phyloP scores from a whole-genome alignment of 2,797 vertebrate genomes.

The Cephalopachus bancanus region DNA sequence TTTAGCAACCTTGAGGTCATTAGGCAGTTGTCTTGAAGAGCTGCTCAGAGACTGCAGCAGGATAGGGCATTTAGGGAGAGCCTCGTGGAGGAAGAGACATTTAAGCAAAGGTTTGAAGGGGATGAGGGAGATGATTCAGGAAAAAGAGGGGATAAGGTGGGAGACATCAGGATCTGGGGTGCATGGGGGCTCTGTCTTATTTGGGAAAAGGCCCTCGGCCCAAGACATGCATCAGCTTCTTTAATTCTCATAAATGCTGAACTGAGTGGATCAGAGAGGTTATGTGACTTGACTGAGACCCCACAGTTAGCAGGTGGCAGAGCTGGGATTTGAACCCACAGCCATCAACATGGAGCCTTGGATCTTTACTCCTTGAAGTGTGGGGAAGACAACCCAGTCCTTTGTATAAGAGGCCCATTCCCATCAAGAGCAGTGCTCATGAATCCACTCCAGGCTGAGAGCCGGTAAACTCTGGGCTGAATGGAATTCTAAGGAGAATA shows the following conservation, averaged over 20 bases:
- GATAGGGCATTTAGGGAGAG: neutral
- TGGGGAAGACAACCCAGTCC: neutral
- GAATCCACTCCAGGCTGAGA: neutral
- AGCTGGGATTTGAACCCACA: neutral
- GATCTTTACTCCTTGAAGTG: neutral
- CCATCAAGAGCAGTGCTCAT: neutral
- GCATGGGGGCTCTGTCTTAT: fast-evolving
- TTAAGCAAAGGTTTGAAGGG: neutral
- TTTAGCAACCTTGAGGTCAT: neutral
- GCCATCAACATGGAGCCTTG: no score
- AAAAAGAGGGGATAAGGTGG: neutral
- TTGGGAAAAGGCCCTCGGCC: neutral
- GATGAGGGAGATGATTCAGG: neutral
- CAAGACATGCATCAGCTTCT: neutral
- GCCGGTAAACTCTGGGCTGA: neutral
- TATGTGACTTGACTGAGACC: neutral
- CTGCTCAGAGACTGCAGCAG: neutral
- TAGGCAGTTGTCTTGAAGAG: neutral
- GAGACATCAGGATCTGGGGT: neutral
- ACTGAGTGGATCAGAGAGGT: neutral
- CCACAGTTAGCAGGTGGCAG: neutral
- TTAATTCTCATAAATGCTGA: neutral
- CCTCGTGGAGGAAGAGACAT: neutral
- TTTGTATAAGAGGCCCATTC: neutral
- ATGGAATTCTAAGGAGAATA: slow-evolving; percentile 15